A percentile compares a stretch with the other conserved stretches of the same genome.
phyloP scores from a whole-genome alignment of 1,140 invertebrate genomes.

The Leptinotarsa undecemlineata region DNA sequence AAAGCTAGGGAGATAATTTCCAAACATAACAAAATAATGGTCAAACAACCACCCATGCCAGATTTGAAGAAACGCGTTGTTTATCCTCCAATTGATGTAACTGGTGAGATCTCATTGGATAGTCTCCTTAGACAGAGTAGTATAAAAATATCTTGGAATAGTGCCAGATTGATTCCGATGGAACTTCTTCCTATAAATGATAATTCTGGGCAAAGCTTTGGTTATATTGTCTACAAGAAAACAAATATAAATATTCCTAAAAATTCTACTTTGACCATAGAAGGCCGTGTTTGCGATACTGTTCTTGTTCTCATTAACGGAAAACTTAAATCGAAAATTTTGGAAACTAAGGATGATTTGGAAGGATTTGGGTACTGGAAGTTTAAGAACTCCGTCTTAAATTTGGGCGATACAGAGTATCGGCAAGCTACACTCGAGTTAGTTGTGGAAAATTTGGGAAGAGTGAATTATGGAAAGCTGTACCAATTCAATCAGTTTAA shows the following conservation, averaged over 20 bases:
- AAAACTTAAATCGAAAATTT: slow-evolving; percentile 51
- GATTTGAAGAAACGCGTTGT: slow-evolving; percentile 45
- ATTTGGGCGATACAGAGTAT: slow-evolving; percentile 33
- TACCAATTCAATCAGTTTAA: slow-evolving; percentile 58
- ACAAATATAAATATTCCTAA: slow-evolving; percentile 42
- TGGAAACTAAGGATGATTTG: slow-evolving; percentile 49
- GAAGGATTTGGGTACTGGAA: slow-evolving; percentile 58
- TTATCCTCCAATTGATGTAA: slow-evolving; percentile 47
- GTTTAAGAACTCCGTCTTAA: slow-evolving; percentile 48
- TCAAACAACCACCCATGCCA: slow-evolving; percentile 53
- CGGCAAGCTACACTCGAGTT: slow-evolving; percentile 57
- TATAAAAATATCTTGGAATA: slow-evolving; percentile 46
- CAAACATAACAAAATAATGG: slow-evolving; percentile 54
- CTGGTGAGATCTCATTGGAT: slow-evolving; percentile 35
- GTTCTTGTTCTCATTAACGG: slow-evolving; percentile 59
- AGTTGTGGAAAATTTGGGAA: slow-evolving; percentile 65
- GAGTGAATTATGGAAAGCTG: slow-evolving; percentile 62
- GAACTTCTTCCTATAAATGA: slow-evolving; percentile 61
- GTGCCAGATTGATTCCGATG: slow-evolving; percentile 58
- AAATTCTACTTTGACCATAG: slow-evolving; percentile 53
- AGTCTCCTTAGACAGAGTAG: slow-evolving; percentile 58
- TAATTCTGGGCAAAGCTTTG: slow-evolving; percentile 63
- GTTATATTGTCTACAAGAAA: slow-evolving; percentile 61
- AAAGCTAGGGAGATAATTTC: slow-evolving; percentile 49
- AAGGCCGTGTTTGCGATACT: slow-evolving; percentile 60